Base-by-base conservation (phyloP, 2,113 vertebrate species). In the Acanthisitta chloris region DNA sequence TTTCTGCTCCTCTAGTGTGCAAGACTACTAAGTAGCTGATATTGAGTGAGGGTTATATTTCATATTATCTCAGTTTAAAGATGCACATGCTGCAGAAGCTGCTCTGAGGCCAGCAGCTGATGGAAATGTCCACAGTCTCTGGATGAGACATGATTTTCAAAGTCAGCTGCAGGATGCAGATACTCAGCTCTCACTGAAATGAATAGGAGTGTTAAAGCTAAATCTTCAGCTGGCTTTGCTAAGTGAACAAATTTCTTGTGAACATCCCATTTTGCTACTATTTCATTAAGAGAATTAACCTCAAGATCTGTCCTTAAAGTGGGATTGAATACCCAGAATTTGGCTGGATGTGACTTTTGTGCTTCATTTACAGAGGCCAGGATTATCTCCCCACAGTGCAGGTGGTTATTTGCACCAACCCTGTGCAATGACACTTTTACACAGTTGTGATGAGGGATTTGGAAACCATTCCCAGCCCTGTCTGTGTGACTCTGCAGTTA, bases 251-350 rank as follows among this genome's bases (percentile, higher is more conserved):
- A 86, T 10, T 40, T 74, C 51, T 59, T 36, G 21, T n/a, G 88
- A 86, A 28, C 25, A 6, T 36, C 61, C 24, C 48, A n/a, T 24
- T 78, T 86, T 71, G 43, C 34, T 43, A 25, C 43, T 49, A 0
- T 78, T 54, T 91, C 55, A 67, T 95, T 78, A 84, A 73, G 43
- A 59, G 38, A 84, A 86, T 94, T 81, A 78, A 81, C 21, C 8
- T 91, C 14, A 1, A 66, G 51, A 25, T 54, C 11, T 46, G 51
- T 54, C 42, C 61, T 49, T 59, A 48, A 82, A 28, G 16, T 18
- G 33, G 71, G 26, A n/a, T 1, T 26, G 57, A 57, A 58, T n/a
- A 38, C 59, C 79, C 78, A 67, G 69, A n/a, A 70, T 78, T 28
- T 42, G 54, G 5, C 33, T 74, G 67, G 20, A 6, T 72, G 84